Conservation (phyloP, 2,888 invertebrate species). For the Leucophora obtusa region DNA sequence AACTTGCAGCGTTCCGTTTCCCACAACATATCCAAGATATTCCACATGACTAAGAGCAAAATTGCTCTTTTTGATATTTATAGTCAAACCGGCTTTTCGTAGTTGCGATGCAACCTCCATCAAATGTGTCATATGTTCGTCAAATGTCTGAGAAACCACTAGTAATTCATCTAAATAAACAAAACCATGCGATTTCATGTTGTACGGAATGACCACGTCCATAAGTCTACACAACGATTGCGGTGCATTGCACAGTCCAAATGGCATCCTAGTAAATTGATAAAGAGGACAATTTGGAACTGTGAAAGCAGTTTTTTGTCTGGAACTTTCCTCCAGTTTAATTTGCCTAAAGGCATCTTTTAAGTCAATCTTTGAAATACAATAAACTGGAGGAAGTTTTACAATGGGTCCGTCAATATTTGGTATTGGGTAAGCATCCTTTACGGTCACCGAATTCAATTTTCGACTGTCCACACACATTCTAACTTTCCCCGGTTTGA, state of each 20-base stretch:
- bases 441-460: slow-evolving; percentile 59
- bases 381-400: no score
- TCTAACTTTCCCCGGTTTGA: slow-evolving; percentile 66
- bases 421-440: no score
- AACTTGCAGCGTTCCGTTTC: slow-evolving; percentile 16
- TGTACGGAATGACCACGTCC: slow-evolving; percentile 43
- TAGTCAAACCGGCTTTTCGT: slow-evolving; percentile 31
- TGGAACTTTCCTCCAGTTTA: slow-evolving; percentile 9
- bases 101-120: slow-evolving; percentile 16
- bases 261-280: no score
- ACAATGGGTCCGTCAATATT: no score
- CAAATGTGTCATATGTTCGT: background rate
- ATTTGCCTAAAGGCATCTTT: slow-evolving; percentile 33
- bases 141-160: slow-evolving; percentile 29
- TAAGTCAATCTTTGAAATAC: no score
- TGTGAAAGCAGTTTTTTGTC: slow-evolving; percentile 54
- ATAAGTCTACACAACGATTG: slow-evolving; percentile 52
- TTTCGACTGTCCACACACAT: slow-evolving; percentile 70
- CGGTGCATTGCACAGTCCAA: no score
- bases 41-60: background rate
- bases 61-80: slow-evolving; percentile 28
- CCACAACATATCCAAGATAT: background rate
- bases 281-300: slow-evolving; percentile 24
- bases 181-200: slow-evolving; percentile 55
- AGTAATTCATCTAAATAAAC: slow-evolving; percentile 39